phyloP scores from a whole-genome alignment of 1,140 invertebrate genomes.

The Drosophila burlai region DNA sequence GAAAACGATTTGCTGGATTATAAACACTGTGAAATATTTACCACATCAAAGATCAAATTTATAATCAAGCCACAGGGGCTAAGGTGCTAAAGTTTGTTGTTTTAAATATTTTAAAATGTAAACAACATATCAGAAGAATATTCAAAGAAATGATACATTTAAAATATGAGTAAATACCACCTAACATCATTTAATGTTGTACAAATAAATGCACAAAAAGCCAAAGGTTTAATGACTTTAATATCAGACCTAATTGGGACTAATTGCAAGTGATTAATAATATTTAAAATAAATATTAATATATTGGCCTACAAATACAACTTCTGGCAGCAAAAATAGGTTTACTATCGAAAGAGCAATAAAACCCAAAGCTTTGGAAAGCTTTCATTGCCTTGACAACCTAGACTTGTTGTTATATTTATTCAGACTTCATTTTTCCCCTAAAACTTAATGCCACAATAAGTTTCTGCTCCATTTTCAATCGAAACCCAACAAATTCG shows the following conservation, averaged over 20 bases:
- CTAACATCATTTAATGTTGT: background rate
- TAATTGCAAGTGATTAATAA: background rate
- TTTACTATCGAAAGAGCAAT: slow-evolving; percentile 13
- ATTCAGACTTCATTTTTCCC: slow-evolving; percentile 8
- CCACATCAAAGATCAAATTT: too few species aligned
- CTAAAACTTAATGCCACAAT: background rate
- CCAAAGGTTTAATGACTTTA: background rate
- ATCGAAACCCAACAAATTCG: background rate
- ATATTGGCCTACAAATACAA: too few species aligned
- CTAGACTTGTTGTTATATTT: slow-evolving; percentile 31
- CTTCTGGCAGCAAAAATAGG: background rate
- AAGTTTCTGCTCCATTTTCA: background rate
- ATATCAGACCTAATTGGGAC: too few species aligned
- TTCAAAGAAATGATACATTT: background rate
- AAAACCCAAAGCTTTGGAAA: slow-evolving; percentile 10
- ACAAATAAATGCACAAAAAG: too few species aligned
- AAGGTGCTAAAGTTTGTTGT: fast-evolving
- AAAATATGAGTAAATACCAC: background rate
- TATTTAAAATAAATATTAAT: too few species aligned
- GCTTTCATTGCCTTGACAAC: slow-evolving; percentile 59
- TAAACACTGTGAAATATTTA: background rate
- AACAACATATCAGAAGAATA: background rate
- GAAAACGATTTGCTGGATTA: background rate
- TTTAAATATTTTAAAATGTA: too few species aligned
- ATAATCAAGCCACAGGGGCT: too few species aligned